Conservation (phyloP, 2,888 invertebrate species). For the Sphinx pinastri region DNA sequence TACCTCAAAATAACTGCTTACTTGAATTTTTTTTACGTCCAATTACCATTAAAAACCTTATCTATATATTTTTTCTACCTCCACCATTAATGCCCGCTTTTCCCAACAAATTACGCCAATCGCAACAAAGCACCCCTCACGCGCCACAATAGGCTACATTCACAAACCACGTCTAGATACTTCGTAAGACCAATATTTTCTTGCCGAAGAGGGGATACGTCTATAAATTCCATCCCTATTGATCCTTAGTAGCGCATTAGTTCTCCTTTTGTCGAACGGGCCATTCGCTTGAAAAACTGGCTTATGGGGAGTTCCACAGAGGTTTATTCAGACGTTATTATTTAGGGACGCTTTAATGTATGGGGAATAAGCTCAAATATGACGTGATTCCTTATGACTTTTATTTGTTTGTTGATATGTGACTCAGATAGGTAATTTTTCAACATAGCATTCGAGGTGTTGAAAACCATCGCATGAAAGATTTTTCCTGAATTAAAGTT, state of each 20-base stretch:
- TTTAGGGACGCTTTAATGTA: constrained; percentile 21
- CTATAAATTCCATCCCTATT: constrained; percentile 80
- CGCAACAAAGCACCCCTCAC: constrained; percentile 42
- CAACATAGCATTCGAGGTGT: too few relatives aligned
- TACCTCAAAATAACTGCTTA: too few relatives aligned
- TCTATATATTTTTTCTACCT: too few relatives aligned
- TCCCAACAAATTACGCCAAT: constrained; percentile 38
- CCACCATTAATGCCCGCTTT: constrained; percentile 26
- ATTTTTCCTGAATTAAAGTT: too few relatives aligned
- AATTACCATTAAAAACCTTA: too few relatives aligned
- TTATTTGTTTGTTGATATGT: too few relatives aligned
- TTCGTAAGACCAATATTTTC: constrained; percentile 82
- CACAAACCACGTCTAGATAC: constrained; percentile 78
- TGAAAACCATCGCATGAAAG: too few relatives aligned
- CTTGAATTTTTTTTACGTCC: too few relatives aligned
- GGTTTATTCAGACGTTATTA: constrained; percentile 49
- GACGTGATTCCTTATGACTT: not conserved
- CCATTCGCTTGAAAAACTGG: constrained; percentile 75
- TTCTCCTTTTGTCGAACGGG: constrained; percentile 71
- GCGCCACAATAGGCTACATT: constrained; percentile 71
- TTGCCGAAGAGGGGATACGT: constrained; percentile 70
- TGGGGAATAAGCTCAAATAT: not conserved
- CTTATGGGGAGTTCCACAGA: constrained; percentile 51
- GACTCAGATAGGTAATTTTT: too few relatives aligned
- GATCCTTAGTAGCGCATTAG: constrained; percentile 81